These are phyloP conservation scores for Lutraria rhynchaena DNA, from an alignment of 1,140 invertebrate species.

Conservation along the genomic window DNA sequence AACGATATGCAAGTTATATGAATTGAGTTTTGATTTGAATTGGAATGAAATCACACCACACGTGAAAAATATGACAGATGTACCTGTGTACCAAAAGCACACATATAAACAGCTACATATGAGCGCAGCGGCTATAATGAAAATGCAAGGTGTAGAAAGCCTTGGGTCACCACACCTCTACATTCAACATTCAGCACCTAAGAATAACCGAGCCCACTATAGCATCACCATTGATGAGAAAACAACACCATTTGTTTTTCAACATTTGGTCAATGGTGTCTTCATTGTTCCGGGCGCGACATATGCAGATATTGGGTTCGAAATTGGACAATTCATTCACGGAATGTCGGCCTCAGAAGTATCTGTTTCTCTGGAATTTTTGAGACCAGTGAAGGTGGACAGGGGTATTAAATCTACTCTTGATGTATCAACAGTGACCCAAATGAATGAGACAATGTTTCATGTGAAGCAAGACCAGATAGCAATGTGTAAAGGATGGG, in stretches of 20 bases:
- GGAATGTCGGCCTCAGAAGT: background rate
- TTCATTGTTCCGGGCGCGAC: slow-evolving; percentile 49
- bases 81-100: slow-evolving; percentile 23
- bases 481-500: slow-evolving; percentile 39
- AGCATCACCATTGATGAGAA: slow-evolving; percentile 1
- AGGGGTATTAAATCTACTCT: background rate
- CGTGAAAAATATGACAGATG: background rate
- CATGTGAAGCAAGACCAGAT: slow-evolving; percentile 5
- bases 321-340: slow-evolving; percentile 13
- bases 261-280: slow-evolving; percentile 36
- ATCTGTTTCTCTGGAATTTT: slow-evolving; percentile 36
- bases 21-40: slow-evolving; percentile 40
- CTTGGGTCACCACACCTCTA: slow-evolving; percentile 28
- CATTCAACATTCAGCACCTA: slow-evolving; percentile 19
- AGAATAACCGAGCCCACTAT: background rate
- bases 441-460: slow-evolving; percentile 39
- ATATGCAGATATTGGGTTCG: slow-evolving; percentile 55
- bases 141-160: slow-evolving; percentile 1
- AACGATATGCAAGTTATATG: slow-evolving; percentile 51
- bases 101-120: background rate
- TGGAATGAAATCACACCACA: slow-evolving; percentile 54
- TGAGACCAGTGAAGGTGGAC: slow-evolving; percentile 26
- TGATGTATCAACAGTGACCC: slow-evolving; percentile 13
- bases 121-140: background rate
- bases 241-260: slow-evolving; percentile 48